Conservation (phyloP, 2,888 invertebrate genomes). For the Rotaria magnacalcarata region DNA sequence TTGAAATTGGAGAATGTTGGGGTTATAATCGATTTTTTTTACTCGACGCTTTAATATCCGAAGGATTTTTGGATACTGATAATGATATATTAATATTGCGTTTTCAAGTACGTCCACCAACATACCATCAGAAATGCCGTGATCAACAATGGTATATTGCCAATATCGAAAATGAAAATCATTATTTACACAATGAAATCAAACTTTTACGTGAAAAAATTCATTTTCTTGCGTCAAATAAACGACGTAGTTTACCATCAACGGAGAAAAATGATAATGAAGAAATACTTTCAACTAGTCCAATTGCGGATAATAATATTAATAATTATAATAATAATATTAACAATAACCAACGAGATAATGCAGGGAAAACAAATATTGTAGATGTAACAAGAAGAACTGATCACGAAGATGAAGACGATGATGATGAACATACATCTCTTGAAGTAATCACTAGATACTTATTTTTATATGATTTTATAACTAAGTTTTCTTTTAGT, state of each 20-base stretch:
- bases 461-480: not conserved
- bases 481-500: not conserved
- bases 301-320: not conserved
- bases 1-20: constrained; percentile 93
- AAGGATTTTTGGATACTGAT: constrained; percentile 79
- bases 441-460: constrained; percentile 45
- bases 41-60: constrained; percentile 78
- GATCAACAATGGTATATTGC: constrained; percentile 79
- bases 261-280: not conserved
- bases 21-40: constrained; percentile 88
- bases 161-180: constrained; percentile 74
- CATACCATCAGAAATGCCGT: constrained; percentile 83
- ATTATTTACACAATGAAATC: constrained; percentile 74
- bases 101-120: constrained; percentile 79
- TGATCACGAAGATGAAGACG: constrained; percentile 48
- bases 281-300: not conserved
- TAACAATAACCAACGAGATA: not conserved
- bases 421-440: constrained; percentile 49
- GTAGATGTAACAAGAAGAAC: not conserved
- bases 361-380: not conserved
- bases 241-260: constrained; percentile 11
- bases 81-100: constrained; percentile 77
- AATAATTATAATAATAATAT: not conserved
- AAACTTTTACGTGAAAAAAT: constrained; percentile 72
- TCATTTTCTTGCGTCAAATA: not conserved